Evolutionary conservation across 53 echinoderm and acorn worm species (phyloP).

Genomic region (Stichopus horrens): DNA sequence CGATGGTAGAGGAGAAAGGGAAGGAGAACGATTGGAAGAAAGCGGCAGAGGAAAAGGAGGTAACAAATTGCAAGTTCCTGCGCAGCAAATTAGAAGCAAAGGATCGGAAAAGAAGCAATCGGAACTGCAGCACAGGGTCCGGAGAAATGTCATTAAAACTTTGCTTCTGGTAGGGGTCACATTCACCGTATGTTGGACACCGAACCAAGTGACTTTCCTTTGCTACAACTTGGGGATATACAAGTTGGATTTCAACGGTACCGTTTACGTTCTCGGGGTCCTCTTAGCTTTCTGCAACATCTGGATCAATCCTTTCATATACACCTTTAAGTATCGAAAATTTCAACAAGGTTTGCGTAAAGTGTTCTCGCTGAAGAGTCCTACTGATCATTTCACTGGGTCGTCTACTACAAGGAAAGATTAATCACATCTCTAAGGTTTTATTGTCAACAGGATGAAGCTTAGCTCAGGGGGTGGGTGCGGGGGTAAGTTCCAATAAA

Average conservation of each 20-base stretch:
- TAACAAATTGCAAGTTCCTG: not conserved
- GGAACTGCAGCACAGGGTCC: not conserved
- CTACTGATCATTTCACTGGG: not conserved
- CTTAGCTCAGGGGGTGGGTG: no score
- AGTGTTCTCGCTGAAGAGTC: not conserved
- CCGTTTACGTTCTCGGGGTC: conserved; percentile 19
- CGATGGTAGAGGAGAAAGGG: no score
- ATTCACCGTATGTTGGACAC: conserved; percentile 50
- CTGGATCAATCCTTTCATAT: conserved; percentile 54
- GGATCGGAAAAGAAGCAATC: no score
- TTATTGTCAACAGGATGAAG: no score
- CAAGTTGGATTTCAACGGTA: conserved; percentile 45
- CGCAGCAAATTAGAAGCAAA: not conserved
- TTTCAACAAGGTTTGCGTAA: conserved; percentile 44
- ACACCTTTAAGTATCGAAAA: conserved; percentile 56
- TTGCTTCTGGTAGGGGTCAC: conserved; percentile 34
- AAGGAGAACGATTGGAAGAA: no score
- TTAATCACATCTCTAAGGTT: no score
- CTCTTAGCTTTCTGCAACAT: conserved; percentile 50
- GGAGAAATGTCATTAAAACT: conserved; percentile 53
- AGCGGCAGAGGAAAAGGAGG: not conserved
- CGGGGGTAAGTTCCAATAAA: no score
- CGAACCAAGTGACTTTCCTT: conserved; percentile 43
- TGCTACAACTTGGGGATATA: conserved; percentile 42
- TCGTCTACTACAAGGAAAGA: not conserved